Base-by-base conservation (phyloP, 1,140 invertebrate species). In the Drosophila ambigua region DNA sequence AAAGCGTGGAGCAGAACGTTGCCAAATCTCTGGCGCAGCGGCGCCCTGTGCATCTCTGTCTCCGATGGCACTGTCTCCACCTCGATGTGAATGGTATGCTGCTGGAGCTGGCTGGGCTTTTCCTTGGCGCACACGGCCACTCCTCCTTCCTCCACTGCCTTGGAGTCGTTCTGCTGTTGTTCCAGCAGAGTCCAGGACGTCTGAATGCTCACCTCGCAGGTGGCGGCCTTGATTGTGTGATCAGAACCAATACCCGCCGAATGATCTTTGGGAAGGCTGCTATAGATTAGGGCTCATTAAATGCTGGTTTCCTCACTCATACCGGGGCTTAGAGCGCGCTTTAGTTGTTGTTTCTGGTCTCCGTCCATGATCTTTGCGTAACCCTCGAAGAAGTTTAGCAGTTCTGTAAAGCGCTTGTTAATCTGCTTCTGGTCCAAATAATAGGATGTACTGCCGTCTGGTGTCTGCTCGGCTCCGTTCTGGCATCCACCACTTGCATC, bases 61-160 rank as follows among this genome's bases (percentile, higher is more conserved):
- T 35, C n/a, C 13, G 83, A 87, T 4, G 59, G 58, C 6, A 67
- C 59, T 44, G 78, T 82, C 20, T 88, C 82, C 2, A 87, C 83
- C 35, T 87, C 79, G 4, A 39, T 39, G 35, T 39, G 35, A 2
- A 39, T 39, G 35, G 35, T 39, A 13, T 39, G 35, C 35, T 39
- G 35, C 11, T 13, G 35, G 1, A 13, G 11, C 35, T 39, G 35
- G 11, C 35, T 39, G 35, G 35, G 35, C 35, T 4, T 13, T 39
- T 39, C 35, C 35, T 11, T 13, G 35, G 4, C 2, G 35, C 4
- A 39, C 35, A 39, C 11, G 3, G 9, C 3, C 35, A 13, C 4
- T 16, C 16, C 16, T 35, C 35, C 11, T 13, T 39, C 11, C 35
- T 39, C 35, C 0, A 39, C 35, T 13, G 11, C 11, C 2, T 4